Base-by-base conservation (phyloP, 2,888 invertebrate species). In the Diarsia mendica region DNA sequence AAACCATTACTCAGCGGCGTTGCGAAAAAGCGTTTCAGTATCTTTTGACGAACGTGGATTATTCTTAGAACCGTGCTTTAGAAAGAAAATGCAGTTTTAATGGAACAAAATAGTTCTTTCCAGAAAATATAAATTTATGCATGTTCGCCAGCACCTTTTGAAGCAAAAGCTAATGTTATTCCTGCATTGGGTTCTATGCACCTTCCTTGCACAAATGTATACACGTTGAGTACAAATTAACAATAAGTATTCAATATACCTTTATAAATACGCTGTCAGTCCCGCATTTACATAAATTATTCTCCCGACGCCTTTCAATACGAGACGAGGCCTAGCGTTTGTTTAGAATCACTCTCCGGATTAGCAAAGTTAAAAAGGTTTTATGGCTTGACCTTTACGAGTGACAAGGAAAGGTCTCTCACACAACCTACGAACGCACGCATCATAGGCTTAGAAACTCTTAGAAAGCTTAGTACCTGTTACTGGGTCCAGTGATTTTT, bases 401-500 rank as follows among this genome's bases (percentile, higher is more conserved):
- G 15, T 53, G 69, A 60, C 58, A 53, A 70, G 39, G 63, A 48
- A 75, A 72, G 66, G n/a, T 63, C 68, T 58, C 23, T 23, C 48
- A 51, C 6, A 64, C 33, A 65, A 68, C 58, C 39, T 67, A 44
- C n/a, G 46, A 28, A 15, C 53, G 13, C 69, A 80, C 44, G 58
- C 48, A 53, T 80, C 61, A 60, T 60, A 77, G 73, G 53, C 75
- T 64, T 49, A 64, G 67, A 69, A 67, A 76, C 51, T 72, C 63
- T 84, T 73, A 73, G 61, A 72, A 71, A 73, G 51, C 74, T 67
- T 78, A 80, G 69, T 83, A 84, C 68, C 74, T 80, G 84, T 77
- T 88, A 79, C 71, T 74, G 55, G 77, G 78, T 77, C 63, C 76
- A 78, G 68, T 80, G 77, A 63, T 75, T 87, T 82, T 85, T 82